Evolutionary conservation across 2,797 vertebrate species (phyloP).

Genomic region (Serranus cabrilla): DNA sequence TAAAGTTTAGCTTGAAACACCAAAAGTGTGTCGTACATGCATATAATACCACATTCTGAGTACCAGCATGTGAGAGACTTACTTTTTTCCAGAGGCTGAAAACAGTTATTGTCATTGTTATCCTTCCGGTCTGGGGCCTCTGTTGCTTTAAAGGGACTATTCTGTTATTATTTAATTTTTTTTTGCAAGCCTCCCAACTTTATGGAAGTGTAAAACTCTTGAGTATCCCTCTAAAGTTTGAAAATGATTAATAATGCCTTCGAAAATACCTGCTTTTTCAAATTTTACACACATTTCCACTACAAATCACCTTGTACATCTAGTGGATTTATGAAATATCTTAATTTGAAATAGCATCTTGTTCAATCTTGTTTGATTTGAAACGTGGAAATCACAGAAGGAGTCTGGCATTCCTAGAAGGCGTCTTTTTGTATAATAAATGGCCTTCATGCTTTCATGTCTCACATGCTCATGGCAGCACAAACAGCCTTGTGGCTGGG

Average conservation of each 20-base stretch:
- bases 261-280: background rate
- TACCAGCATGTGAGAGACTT: no score
- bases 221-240: background rate
- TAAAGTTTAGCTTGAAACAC: no score
- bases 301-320: background rate
- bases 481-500: conserved; percentile 7
- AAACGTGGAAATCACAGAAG: background rate
- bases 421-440: background rate
- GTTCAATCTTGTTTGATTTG: background rate
- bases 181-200: background rate
- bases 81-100: no score
- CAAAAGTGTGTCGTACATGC: no score
- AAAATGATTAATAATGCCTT: background rate
- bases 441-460: background rate
- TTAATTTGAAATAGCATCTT: background rate
- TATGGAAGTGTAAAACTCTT: background rate
- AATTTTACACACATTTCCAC: background rate
- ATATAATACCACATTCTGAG: no score
- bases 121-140: background rate
- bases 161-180: no score
- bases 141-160: background rate
- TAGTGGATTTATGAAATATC: background rate
- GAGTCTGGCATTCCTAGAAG: background rate
- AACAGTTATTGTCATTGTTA: no score
- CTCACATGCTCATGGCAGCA: conserved; percentile 46